Evolutionary conservation across 2,797 vertebrate genomes (phyloP).

Genomic region (Cossypha caffra): DNA sequence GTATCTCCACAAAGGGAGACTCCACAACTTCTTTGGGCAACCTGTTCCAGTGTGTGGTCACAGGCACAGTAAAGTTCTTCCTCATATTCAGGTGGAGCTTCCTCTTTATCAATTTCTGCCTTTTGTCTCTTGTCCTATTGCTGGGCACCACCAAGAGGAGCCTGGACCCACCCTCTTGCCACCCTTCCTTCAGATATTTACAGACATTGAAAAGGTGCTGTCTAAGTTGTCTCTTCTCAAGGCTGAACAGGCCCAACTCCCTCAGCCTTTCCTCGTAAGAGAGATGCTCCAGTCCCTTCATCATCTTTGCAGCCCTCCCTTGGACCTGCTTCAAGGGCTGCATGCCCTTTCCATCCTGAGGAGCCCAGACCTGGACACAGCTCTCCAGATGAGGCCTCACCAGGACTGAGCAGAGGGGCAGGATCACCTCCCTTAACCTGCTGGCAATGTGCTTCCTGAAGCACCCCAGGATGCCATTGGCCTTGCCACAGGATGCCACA

Average conservation of each 20-base stretch:
- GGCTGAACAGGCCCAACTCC: background rate
- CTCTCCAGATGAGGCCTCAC: background rate
- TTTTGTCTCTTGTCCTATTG: too few relatives aligned
- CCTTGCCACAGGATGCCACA: too few relatives aligned
- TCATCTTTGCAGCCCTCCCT: background rate
- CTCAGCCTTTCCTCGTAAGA: background rate
- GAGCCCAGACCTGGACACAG: background rate
- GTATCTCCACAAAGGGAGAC: background rate
- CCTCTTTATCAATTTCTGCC: background rate
- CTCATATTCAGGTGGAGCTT: background rate
- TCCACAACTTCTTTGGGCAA: background rate
- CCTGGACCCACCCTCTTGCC: too few relatives aligned
- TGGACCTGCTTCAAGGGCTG: background rate
- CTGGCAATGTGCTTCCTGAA: background rate
- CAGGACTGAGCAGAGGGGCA: background rate
- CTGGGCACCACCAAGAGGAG: background rate
- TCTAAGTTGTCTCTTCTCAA: background rate
- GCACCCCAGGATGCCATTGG: background rate
- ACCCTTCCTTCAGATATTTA: background rate
- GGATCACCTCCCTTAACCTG: background rate
- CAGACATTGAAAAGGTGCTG: background rate
- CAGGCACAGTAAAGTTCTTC: background rate
- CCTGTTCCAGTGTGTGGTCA: background rate
- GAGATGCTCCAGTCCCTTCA: too few relatives aligned
- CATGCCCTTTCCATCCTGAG: background rate